A percentile compares a stretch with the other conserved stretches of the same genome.
Evolutionary conservation across 2,113 vertebrate species (phyloP).

Genomic region (Upupa epops): DNA sequence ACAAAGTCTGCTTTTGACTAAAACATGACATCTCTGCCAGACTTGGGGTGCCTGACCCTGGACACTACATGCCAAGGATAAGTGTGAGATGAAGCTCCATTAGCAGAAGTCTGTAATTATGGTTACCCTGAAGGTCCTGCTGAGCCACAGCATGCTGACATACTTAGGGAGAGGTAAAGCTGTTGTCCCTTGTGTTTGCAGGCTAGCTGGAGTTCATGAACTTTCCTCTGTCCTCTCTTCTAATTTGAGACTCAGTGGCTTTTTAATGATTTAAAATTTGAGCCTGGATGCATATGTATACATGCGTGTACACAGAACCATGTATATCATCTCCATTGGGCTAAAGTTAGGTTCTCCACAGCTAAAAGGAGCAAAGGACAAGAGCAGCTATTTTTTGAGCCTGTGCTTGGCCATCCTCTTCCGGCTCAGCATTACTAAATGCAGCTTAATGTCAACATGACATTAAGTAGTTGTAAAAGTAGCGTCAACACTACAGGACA

Average conservation of each 20-base stretch:
- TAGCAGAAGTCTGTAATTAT: neutral
- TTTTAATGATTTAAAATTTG: constrained; percentile 49
- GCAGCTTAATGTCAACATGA: neutral
- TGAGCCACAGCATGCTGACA: neutral
- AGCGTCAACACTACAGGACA: neutral
- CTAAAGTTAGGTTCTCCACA: constrained; percentile 13
- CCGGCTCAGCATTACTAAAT: neutral
- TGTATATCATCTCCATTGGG: neutral
- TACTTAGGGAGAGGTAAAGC: neutral
- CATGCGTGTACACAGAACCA: neutral
- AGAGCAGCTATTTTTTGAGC: neutral
- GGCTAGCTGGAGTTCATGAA: neutral
- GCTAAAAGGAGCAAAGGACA: neutral
- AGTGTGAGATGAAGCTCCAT: neutral
- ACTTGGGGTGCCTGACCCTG: neutral
- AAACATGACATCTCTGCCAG: neutral
- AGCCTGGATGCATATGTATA: neutral
- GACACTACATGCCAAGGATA: fast-evolving
- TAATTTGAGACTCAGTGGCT: constrained; percentile 53
- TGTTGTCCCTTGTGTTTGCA: neutral
- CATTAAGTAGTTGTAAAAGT: neutral
- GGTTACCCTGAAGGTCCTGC: neutral
- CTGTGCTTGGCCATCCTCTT: neutral
- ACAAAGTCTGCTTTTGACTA: neutral
- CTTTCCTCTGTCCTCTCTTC: constrained; percentile 12